Conservation (phyloP, 2,888 invertebrate species). For the Drosophila kambysellisi region DNA sequence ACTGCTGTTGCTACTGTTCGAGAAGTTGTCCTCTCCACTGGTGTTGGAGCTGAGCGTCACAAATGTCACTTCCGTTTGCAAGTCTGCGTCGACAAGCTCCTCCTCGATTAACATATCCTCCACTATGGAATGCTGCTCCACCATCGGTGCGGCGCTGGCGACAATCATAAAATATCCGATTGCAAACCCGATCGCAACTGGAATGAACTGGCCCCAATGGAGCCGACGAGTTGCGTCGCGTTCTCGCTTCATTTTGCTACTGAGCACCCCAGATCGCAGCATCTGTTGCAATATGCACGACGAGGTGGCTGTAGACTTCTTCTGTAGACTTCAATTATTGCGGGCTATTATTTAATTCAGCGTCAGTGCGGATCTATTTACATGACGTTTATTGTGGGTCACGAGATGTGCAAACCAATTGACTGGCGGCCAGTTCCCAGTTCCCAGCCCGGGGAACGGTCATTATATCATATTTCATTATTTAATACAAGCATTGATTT, state of each 20-base stretch:
- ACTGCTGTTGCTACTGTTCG: slow-evolving; percentile 29
- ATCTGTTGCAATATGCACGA: slow-evolving; percentile 1
- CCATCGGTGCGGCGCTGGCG: slow-evolving; percentile 16
- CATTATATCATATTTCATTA: slow-evolving; percentile 21
- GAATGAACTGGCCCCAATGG: slow-evolving; percentile 18
- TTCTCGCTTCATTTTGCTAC: slow-evolving; percentile 46
- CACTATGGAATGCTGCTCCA: not conserved
- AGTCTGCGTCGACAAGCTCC: slow-evolving; percentile 26
- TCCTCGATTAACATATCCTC: slow-evolving; percentile 39
- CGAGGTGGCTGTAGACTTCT: slow-evolving; percentile 6
- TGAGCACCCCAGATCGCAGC: not conserved
- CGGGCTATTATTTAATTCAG: slow-evolving; percentile 70
- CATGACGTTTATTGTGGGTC: slow-evolving; percentile 15
- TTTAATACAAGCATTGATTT: slow-evolving; percentile 47
- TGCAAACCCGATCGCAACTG: slow-evolving; percentile 13
- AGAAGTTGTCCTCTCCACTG: slow-evolving; percentile 39
- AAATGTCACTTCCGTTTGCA: slow-evolving; percentile 33
- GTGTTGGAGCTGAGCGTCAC: slow-evolving; percentile 50
- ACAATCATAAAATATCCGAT: slow-evolving; percentile 5
- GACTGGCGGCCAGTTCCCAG: slow-evolving; percentile 11
- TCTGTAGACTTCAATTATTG: slow-evolving; percentile 13
- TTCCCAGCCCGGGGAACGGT: not conserved
- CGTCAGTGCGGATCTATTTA: slow-evolving; percentile 20
- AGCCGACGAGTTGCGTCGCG: slow-evolving; percentile 29
- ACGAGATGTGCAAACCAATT: slow-evolving; percentile 37